phyloP scores from a whole-genome alignment of 2,113 vertebrate species.

The Ginglymostoma cirratum region DNA sequence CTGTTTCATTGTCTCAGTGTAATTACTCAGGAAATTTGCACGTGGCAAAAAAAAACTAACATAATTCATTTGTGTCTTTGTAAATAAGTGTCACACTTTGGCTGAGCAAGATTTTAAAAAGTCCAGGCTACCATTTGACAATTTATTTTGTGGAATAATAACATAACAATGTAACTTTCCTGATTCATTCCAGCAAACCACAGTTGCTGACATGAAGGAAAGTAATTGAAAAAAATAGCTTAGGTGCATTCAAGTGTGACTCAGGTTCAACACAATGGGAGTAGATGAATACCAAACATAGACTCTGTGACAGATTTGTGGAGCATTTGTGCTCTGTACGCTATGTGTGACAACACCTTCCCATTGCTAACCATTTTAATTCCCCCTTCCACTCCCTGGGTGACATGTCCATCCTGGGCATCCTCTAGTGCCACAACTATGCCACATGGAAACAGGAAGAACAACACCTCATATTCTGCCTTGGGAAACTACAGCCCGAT shows the following conservation, averaged over 20 bases:
- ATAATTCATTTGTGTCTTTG: neutral
- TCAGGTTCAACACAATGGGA: neutral
- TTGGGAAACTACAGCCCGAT: too few species aligned
- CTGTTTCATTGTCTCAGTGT: neutral
- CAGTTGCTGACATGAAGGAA: neutral
- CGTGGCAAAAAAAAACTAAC: neutral
- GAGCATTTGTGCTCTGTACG: too few species aligned
- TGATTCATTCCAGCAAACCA: neutral
- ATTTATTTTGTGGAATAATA: neutral
- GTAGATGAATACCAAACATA: neutral
- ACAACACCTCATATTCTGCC: too few species aligned
- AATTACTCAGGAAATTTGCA: neutral
- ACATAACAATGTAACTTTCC: neutral
- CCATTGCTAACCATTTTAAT: too few species aligned
- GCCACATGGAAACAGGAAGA: too few species aligned
- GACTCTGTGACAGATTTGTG: too few species aligned
- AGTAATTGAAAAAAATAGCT: neutral
- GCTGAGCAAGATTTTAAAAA: neutral
- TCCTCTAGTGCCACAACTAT: too few species aligned
- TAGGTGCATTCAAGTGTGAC: neutral
- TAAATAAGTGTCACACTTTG: neutral
- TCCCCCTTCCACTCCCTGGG: too few species aligned
- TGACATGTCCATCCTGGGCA: too few species aligned
- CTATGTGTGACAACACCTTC: too few species aligned
- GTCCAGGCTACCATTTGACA: neutral